Conservation (phyloP, 2,888 invertebrate genomes). For the Zeuzera pyrina region DNA sequence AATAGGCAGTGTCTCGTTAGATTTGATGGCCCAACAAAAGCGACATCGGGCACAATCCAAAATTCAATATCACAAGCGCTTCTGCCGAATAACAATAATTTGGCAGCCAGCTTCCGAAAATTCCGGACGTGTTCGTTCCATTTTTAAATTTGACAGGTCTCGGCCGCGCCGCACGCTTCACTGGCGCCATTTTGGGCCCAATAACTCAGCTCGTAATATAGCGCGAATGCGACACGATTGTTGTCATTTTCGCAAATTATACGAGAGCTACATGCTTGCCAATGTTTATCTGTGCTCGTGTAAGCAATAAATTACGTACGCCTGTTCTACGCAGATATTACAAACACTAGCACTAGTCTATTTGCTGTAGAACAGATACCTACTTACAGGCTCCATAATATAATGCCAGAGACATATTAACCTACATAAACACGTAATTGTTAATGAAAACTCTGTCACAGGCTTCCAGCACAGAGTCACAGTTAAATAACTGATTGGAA, state of each 20-base stretch:
- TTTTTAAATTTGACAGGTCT: slow-evolving; percentile 71
- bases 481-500: too few species aligned
- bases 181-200: slow-evolving; percentile 23
- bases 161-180: slow-evolving; percentile 23
- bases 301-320: slow-evolving; percentile 54
- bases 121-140: slow-evolving; percentile 64
- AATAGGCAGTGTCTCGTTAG: background rate
- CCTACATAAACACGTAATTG: too few species aligned
- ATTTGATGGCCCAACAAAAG: slow-evolving; percentile 41
- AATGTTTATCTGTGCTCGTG: slow-evolving; percentile 60
- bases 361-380: too few species aligned
- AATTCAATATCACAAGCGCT: slow-evolving; percentile 60
- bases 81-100: slow-evolving; percentile 67
- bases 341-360: slow-evolving; percentile 25
- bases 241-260: slow-evolving; percentile 68
- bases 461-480: too few species aligned
- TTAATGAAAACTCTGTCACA: too few species aligned
- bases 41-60: slow-evolving; percentile 45
- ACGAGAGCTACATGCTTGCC: slow-evolving; percentile 54
- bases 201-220: slow-evolving; percentile 57
- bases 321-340: slow-evolving; percentile 41
- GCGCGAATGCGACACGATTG: slow-evolving; percentile 58
- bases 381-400: too few species aligned
- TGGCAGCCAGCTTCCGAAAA: slow-evolving; percentile 61
- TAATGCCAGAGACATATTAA: too few species aligned